phyloP scores from a whole-genome alignment of 2,888 invertebrate genomes.

The Spisula subtruncata region DNA sequence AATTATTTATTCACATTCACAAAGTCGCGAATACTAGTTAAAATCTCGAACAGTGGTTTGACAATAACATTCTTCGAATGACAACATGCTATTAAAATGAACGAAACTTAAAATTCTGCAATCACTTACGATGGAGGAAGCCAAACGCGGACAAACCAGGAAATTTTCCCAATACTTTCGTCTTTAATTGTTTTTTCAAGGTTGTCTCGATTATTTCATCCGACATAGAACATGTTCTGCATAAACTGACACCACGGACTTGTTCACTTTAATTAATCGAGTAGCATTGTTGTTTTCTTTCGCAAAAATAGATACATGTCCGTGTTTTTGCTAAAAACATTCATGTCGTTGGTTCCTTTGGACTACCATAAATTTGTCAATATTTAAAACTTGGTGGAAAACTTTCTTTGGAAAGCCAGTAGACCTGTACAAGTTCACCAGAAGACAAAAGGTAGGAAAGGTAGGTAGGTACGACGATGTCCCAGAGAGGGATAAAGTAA shows the following conservation, averaged over 20 bases:
- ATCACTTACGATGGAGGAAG: not conserved
- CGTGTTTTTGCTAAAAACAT: too few relatives aligned
- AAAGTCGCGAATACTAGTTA: not conserved
- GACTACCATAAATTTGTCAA: too few relatives aligned
- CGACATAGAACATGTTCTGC: not conserved
- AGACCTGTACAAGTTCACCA: too few relatives aligned
- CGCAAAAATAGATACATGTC: too few relatives aligned
- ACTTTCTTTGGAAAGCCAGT: too few relatives aligned
- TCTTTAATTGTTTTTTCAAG: constrained; percentile 14
- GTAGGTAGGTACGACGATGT: too few relatives aligned
- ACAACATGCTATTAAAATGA: not conserved
- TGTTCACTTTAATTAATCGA: too few relatives aligned
- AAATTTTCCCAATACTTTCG: not conserved
- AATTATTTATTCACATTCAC: not conserved
- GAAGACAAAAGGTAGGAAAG: too few relatives aligned
- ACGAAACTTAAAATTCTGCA: not conserved
- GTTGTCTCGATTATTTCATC: not conserved
- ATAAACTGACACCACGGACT: not conserved
- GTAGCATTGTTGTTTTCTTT: too few relatives aligned
- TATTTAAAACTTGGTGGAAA: too few relatives aligned
- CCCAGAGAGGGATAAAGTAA: too few relatives aligned
- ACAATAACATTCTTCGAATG: not conserved
- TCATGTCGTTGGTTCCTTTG: too few relatives aligned
- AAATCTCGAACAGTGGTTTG: not conserved
- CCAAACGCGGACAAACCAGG: not conserved